Conservation (phyloP, 2,113 vertebrate genomes). For the Oreochromis spilurus region DNA sequence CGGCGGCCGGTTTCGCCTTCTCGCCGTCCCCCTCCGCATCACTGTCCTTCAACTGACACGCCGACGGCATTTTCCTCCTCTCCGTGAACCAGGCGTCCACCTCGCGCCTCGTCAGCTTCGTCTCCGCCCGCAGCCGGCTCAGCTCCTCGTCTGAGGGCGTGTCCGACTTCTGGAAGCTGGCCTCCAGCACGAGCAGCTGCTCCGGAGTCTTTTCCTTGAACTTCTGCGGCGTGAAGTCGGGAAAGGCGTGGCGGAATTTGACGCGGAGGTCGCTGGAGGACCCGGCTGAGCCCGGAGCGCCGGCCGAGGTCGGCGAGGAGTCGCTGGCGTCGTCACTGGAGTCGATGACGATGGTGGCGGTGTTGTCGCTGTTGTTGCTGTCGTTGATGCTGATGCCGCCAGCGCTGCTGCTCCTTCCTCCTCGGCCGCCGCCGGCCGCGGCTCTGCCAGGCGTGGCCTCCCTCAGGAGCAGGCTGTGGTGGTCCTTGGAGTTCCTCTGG, state of each 20-base stretch:
- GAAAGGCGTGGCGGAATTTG: constrained; percentile 82
- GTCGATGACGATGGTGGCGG: constrained; percentile 84
- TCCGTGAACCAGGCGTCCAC: constrained; percentile 96
- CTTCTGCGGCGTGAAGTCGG: constrained; percentile 88
- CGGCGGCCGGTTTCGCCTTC: fast-evolving
- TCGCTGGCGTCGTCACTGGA: constrained; percentile 87
- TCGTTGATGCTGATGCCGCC: not conserved
- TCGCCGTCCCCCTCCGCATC: not conserved
- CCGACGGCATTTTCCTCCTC: constrained; percentile 70
- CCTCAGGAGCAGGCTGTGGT: constrained; percentile 71
- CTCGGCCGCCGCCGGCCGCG: not conserved
- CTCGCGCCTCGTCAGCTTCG: constrained; percentile 90
- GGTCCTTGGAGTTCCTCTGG: constrained; percentile 94
- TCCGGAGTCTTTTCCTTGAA: constrained; percentile 93
- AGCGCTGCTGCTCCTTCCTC: not conserved
- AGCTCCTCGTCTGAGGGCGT: constrained; percentile 89
- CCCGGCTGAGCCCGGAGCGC: not conserved
- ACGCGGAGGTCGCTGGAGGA: constrained; percentile 68
- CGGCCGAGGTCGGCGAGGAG: constrained; percentile 68
- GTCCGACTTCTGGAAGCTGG: constrained; percentile 84
- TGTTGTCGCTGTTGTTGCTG: constrained; percentile 7
- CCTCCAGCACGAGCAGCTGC: constrained; percentile 84
- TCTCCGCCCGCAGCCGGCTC: constrained; percentile 82
- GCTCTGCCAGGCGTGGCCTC: constrained; percentile 30
- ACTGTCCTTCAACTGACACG: constrained; percentile 60